These are phyloP conservation scores for Loxodonta africana DNA, from an alignment of 2,113 vertebrate genomes.

Conservation along the genomic window DNA sequence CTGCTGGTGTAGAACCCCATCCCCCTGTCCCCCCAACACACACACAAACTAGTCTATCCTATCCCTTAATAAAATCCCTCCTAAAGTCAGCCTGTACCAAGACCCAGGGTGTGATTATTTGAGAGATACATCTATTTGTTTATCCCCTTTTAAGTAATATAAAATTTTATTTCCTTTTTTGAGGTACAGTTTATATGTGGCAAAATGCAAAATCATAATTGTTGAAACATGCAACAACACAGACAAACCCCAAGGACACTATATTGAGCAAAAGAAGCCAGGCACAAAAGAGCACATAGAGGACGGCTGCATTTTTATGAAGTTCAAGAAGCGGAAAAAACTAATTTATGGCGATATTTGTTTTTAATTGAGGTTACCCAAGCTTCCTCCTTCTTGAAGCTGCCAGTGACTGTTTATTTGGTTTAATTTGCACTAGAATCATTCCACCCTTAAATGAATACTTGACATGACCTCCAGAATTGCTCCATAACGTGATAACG, in stretches of 20 bases:
- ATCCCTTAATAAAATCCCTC: neutral
- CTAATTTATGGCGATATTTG: constrained; percentile 60
- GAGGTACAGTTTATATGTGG: neutral
- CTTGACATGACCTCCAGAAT: constrained; percentile 63
- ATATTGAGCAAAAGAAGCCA: neutral
- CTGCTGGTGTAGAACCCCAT: neutral
- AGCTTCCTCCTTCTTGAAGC: constrained; percentile 58
- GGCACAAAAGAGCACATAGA: neutral
- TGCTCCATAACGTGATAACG: constrained; percentile 33
- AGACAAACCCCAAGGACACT: neutral
- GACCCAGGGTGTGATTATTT: neutral
- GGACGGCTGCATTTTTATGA: neutral
- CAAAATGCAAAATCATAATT: neutral
- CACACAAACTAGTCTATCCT: neutral
- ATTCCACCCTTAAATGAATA: constrained; percentile 46
- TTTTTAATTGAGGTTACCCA: constrained; percentile 75
- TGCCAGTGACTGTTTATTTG: constrained; percentile 33
- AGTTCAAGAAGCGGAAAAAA: constrained; percentile 46
- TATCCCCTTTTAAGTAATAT: neutral
- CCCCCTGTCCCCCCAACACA: neutral
- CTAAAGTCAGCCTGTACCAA: neutral
- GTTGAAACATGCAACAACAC: neutral
- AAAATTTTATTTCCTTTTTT: neutral
- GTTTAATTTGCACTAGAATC: constrained; percentile 67
- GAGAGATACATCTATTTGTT: neutral